A percentile compares a stretch with the other conserved stretches of the same genome.
Evolutionary conservation across 2,888 invertebrate species (phyloP).

Genomic region (Hermaeophaga mercurialis): DNA sequence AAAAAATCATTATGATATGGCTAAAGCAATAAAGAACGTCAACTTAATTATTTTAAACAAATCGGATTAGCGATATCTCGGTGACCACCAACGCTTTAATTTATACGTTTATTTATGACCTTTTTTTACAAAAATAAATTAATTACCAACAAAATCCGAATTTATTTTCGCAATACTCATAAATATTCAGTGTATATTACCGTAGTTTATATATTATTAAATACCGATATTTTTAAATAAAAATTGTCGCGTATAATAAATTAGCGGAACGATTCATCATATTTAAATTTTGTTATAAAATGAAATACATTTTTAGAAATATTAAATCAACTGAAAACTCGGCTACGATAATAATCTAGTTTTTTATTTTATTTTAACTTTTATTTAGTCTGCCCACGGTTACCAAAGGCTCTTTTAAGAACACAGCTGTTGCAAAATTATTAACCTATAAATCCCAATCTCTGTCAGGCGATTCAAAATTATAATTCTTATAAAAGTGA

Average conservation of each 20-base stretch:
- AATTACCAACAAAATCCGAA: neutral
- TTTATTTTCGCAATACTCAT: neutral
- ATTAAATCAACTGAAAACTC: neutral
- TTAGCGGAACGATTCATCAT: too few species aligned
- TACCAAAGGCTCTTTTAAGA: neutral
- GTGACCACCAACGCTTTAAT: too few species aligned
- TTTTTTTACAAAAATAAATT: neutral
- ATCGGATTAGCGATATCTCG: too few species aligned
- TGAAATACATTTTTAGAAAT: neutral
- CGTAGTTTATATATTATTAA: neutral
- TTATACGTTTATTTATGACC: too few species aligned
- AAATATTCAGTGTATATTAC: constrained; percentile 2
- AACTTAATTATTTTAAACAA: too few species aligned
- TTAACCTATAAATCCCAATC: constrained; percentile 16
- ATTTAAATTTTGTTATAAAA: neutral
- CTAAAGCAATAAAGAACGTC: too few species aligned
- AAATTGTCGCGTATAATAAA: too few species aligned
- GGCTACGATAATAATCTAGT: neutral
- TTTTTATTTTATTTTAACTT: constrained; percentile 1
- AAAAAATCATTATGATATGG: too few species aligned
- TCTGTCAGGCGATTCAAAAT: constrained; percentile 19
- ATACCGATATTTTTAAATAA: neutral
- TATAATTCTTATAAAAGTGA: constrained; percentile 23
- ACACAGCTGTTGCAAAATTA: constrained; percentile 24
- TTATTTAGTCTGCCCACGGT: constrained; percentile 5